A percentile compares a stretch with the other conserved stretches of the same genome.
phyloP scores from a whole-genome alignment of 64 coral and sea anemone genomes.

The Platygyra sinensis region DNA sequence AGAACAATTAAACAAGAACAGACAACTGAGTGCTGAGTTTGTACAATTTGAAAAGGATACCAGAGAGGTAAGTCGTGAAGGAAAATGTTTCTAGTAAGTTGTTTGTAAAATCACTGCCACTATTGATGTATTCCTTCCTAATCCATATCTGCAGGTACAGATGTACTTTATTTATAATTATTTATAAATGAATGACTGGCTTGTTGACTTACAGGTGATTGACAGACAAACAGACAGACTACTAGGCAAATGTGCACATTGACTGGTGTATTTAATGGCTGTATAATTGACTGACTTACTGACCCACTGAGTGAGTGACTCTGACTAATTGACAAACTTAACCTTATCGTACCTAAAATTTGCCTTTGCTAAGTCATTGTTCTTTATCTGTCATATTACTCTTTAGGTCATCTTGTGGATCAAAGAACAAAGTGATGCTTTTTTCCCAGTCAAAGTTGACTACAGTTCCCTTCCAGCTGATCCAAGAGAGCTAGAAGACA shows the following conservation, averaged over 20 bases:
- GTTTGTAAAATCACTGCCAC: too few relatives aligned
- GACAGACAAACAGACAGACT: too few relatives aligned
- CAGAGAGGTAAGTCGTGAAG: constrained; percentile 60
- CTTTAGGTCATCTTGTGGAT: constrained; percentile 94
- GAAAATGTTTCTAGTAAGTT: too few relatives aligned
- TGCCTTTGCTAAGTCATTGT: not conserved
- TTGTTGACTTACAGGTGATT: too few relatives aligned
- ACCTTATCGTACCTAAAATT: not conserved
- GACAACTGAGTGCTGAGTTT: constrained; percentile 88
- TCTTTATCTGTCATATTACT: not conserved
- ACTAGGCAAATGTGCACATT: too few relatives aligned
- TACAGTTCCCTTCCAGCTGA: constrained; percentile 86
- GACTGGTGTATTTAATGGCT: too few relatives aligned
- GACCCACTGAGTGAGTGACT: too few relatives aligned
- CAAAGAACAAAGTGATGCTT: constrained; percentile 93
- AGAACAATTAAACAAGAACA: constrained; percentile 79
- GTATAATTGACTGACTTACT: not conserved
- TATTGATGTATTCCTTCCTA: too few relatives aligned
- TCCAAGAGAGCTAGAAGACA: constrained; percentile 80
- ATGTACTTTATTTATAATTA: too few relatives aligned
- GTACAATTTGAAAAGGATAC: constrained; percentile 97
- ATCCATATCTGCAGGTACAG: too few relatives aligned
- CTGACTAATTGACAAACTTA: too few relatives aligned
- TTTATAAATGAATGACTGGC: too few relatives aligned
- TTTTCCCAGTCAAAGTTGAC: constrained; percentile 92